These are phyloP conservation scores for Omphaloscelis lunosa DNA, from an alignment of 2,888 invertebrate species.

Conservation along the genomic window DNA sequence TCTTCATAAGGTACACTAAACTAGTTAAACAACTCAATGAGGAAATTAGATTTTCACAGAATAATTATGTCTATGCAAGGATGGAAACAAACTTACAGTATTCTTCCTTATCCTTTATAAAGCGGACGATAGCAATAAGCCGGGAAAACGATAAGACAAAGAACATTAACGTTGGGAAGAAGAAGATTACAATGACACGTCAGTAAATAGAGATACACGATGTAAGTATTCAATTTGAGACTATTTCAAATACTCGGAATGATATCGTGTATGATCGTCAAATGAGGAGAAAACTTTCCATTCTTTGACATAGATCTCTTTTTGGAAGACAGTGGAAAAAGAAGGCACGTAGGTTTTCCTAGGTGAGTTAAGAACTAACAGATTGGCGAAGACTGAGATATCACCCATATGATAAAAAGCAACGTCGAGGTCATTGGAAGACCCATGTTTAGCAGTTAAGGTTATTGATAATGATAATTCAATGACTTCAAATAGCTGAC, in stretches of 20 bases:
- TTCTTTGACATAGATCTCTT: neutral
- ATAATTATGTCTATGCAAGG: neutral
- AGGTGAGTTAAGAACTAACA: no score
- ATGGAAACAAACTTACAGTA: neutral
- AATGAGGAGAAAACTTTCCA: neutral
- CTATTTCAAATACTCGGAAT: neutral
- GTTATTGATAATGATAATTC: neutral
- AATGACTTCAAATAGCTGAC: neutral
- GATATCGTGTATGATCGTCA: neutral
- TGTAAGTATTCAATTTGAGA: conserved; percentile 23
- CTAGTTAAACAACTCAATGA: neutral
- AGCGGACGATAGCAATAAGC: conserved; percentile 44
- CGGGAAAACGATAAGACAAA: conserved; percentile 36
- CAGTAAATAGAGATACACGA: conserved; percentile 40
- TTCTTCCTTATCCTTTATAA: conserved; percentile 23
- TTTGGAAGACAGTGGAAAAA: neutral
- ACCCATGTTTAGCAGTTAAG: no score
- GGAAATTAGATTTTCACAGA: neutral
- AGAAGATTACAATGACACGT: conserved; percentile 31
- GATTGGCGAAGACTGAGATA: neutral
- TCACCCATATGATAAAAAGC: neutral
- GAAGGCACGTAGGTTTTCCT: no score
- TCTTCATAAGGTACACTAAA: neutral
- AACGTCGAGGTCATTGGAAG: neutral
- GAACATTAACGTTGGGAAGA: conserved; percentile 36